Conservation (phyloP, 2,113 vertebrate genomes). For the Vombatus ursinus region DNA sequence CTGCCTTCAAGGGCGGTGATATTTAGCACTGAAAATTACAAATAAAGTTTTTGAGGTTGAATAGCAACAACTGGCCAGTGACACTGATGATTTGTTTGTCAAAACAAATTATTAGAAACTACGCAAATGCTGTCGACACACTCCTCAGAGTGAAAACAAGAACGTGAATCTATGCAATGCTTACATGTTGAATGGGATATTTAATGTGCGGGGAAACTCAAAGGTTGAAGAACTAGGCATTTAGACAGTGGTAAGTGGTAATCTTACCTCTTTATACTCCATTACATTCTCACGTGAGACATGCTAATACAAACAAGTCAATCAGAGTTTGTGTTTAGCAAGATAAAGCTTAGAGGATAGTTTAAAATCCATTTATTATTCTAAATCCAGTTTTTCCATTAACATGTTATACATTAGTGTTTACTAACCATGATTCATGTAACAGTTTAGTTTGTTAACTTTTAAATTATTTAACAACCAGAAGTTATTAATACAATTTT, state of each 20-base stretch:
- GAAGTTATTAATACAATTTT: conserved; percentile 92
- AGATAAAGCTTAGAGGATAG: conserved; percentile 95
- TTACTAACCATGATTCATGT: conserved; percentile 92
- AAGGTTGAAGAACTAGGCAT: conserved; percentile 91
- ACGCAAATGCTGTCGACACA: conserved; percentile 90
- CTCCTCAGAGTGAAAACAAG: conserved; percentile 91
- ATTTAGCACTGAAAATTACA: conserved; percentile 97
- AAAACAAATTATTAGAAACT: conserved; percentile 89
- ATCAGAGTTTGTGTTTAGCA: conserved; percentile 98
- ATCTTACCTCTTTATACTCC: conserved; percentile 99
- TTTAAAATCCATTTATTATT: conserved; percentile 97
- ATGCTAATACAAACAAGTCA: conserved; percentile 95
- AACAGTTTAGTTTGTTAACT: conserved; percentile 93
- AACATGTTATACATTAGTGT: conserved; percentile 94
- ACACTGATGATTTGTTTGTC: conserved; percentile 91
- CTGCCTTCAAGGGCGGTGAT: conserved; percentile 92
- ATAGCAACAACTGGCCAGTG: conserved; percentile 92
- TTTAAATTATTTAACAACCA: conserved; percentile 96
- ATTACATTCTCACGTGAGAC: conserved; percentile 96
- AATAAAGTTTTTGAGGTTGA: conserved; percentile 94
- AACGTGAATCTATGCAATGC: conserved; percentile 91
- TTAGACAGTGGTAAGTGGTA: conserved; percentile 92
- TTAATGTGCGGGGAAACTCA: conserved; percentile 90
- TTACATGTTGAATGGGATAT: conserved; percentile 90
- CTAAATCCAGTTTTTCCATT: conserved; percentile 92